phyloP scores from a whole-genome alignment of 2,888 invertebrate genomes.

The Nesidiocoris tenuis region DNA sequence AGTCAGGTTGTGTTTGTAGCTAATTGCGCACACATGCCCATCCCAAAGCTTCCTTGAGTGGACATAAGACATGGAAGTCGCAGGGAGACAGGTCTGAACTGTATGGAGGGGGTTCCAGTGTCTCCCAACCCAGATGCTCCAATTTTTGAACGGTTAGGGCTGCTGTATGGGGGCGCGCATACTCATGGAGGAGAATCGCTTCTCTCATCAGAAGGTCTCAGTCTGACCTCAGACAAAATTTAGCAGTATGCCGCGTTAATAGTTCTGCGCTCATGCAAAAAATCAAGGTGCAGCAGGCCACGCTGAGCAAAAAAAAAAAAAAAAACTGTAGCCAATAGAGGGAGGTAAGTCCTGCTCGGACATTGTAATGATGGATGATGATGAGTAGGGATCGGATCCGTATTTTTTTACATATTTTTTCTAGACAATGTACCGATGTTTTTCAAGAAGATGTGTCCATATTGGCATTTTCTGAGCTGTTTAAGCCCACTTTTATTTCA shows the following conservation, averaged over 20 bases:
- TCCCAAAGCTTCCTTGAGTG: constrained; percentile 51
- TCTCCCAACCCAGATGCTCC: constrained; percentile 47
- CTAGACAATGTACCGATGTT: too few species aligned
- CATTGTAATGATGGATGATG: too few species aligned
- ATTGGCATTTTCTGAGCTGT: too few species aligned
- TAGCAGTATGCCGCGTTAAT: constrained; percentile 19
- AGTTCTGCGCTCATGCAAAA: constrained; percentile 19
- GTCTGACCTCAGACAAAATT: constrained; percentile 10
- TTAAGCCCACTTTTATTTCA: too few species aligned
- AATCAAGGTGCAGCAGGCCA: constrained; percentile 13
- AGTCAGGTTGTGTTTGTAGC: background rate
- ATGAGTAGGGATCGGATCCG: too few species aligned
- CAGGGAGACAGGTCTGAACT: constrained; percentile 51
- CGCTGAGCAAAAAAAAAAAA: constrained; percentile 8
- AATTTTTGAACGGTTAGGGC: background rate
- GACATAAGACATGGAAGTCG: constrained; percentile 51
- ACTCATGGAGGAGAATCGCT: constrained; percentile 11
- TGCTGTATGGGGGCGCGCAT: constrained; percentile 1
- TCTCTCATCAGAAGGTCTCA: constrained; percentile 55
- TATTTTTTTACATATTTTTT: too few species aligned
- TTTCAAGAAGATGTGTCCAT: too few species aligned
- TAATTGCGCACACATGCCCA: constrained; percentile 38
- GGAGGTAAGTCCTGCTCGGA: too few species aligned
- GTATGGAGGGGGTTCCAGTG: constrained; percentile 46
- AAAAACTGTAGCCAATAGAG: too few species aligned